These are phyloP conservation scores for Palythoa heliodiscus DNA, from an alignment of 92 coral and sea anemone genomes.

Conservation along the genomic window DNA sequence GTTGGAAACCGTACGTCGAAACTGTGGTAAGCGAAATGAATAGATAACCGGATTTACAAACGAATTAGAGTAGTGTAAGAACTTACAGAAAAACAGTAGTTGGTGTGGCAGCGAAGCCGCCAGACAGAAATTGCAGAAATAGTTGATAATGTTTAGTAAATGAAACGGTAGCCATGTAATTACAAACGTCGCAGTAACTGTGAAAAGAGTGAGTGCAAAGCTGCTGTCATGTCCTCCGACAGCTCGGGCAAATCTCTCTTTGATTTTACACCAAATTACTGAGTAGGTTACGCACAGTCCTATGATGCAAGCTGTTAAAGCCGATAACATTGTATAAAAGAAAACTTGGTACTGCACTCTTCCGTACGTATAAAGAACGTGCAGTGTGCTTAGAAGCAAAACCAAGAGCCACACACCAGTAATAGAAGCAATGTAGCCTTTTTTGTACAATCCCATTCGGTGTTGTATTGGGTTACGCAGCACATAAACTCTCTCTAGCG, in stretches of 20 bases:
- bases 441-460: constrained; percentile 12
- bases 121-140: too few relatives aligned
- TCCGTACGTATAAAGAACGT: constrained; percentile 57
- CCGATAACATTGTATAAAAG: constrained; percentile 66
- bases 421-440: constrained; percentile 32
- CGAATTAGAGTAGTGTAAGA: too few relatives aligned
- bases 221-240: constrained; percentile 51
- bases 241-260: constrained; percentile 53
- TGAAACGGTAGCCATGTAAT: too few relatives aligned
- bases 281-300: constrained; percentile 59
- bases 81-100: too few relatives aligned
- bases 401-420: constrained; percentile 59
- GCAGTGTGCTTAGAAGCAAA: constrained; percentile 57
- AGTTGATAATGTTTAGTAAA: too few relatives aligned
- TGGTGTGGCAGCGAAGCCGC: too few relatives aligned
- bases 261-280: constrained; percentile 67
- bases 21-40: too few relatives aligned
- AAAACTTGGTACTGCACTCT: constrained; percentile 51
- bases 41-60: too few relatives aligned
- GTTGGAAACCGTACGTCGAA: background rate
- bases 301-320: constrained; percentile 53
- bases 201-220: constrained; percentile 52
- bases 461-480: constrained; percentile 51
- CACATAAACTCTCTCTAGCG: constrained; percentile 54
- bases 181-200: too few relatives aligned